A percentile compares a stretch with the other conserved stretches of the same genome.
phyloP scores from a whole-genome alignment of 2,797 vertebrate genomes.

The Tiaroga cobitis region DNA sequence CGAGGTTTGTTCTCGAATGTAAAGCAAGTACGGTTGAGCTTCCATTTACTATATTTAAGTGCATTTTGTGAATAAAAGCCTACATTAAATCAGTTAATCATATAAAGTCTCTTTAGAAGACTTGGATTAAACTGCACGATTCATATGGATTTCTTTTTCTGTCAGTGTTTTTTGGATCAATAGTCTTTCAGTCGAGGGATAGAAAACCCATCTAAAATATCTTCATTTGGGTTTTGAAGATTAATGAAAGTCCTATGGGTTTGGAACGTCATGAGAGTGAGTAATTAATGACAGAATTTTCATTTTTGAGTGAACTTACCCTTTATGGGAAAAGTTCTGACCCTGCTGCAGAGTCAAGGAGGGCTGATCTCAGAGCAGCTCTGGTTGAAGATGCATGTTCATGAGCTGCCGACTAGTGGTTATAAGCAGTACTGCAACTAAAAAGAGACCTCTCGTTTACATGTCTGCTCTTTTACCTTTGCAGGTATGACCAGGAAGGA shows the following conservation, averaged over 20 bases:
- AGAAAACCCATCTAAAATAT: neutral
- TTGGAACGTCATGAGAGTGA: neutral
- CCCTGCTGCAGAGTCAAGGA: neutral
- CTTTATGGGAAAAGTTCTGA: neutral
- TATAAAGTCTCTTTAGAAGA: neutral
- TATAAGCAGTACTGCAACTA: neutral
- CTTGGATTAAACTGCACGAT: neutral
- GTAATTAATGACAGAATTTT: neutral
- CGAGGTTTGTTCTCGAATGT: too few species aligned
- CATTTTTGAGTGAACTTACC: neutral
- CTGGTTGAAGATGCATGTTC: neutral
- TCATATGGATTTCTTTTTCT: neutral
- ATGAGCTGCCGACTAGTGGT: neutral
- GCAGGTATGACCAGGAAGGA: constrained; percentile 55
- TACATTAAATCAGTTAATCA: neutral
- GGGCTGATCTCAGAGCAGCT: neutral
- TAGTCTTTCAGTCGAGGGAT: neutral
- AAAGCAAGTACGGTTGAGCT: too few species aligned
- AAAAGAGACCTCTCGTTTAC: neutral
- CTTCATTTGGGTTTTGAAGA: neutral
- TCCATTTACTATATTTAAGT: neutral
- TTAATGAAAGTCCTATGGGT: neutral
- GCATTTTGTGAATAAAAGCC: neutral
- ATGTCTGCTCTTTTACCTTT: neutral
- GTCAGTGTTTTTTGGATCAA: neutral